Base-by-base conservation (phyloP, 2,888 invertebrate genomes). In the Drosophila tanythrix region DNA sequence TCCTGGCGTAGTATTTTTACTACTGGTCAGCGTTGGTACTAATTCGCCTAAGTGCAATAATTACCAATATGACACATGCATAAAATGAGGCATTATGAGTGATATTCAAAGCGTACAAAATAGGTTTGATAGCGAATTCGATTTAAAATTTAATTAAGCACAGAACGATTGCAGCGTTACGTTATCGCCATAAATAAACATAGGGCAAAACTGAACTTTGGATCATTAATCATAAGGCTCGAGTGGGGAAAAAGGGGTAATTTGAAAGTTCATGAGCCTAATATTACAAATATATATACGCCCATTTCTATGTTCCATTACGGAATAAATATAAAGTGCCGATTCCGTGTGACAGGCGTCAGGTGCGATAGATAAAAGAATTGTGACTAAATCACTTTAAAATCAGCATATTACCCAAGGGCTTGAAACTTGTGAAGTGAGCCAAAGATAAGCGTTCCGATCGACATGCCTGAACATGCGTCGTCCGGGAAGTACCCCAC, bases 351-450 rank as follows among this genome's bases (percentile, higher is more conserved):
- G 40, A 65, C 7, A 46, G 53, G 46, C 64, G 56, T 40, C 56
- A 67, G 64, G 68, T 77, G 55, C 31, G 33, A 8, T 10, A 65
- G 81, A 73, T 83, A 80, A 36, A 51, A 31, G 48, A 74, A 70
- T 70, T 72, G 74, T 89, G 88, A 89, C 77, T 76, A 83, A 84
- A 87, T 70, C 69, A 57, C 31, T 66, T 66, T 69, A 74, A 78
- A 86, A 76, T 86, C 56, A 73, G 40, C 73, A 35, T 60, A 81
- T 86, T 88, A 86, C 79, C 73, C 77, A 70, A 69, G 74, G 76
- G 62, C 73, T 57, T 55, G 53, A 64, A 25, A 68, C 38, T 66
- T 43, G 40, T 33, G 53, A 68, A 66, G 68, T 57, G 69, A 63
- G 77, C 80, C 51, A 70, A 55, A 71, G 78, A 82, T 81, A 80